These are phyloP conservation scores for Heteromormyrus szaboi DNA, from an alignment of 2,797 vertebrate species.

Conservation along the genomic window DNA sequence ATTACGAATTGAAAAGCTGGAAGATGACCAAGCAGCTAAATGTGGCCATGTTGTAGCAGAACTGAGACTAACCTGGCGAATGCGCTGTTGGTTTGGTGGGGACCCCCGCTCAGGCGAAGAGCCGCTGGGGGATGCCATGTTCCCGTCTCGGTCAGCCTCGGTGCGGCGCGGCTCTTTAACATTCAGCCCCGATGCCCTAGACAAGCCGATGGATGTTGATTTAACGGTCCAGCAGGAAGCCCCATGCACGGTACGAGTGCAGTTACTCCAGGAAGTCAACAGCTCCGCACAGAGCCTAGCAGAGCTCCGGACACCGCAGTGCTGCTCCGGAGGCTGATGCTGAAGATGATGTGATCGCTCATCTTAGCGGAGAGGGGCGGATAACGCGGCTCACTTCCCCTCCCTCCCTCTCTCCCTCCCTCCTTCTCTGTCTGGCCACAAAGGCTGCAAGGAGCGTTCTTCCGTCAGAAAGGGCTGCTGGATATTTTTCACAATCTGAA, in stretches of 20 bases:
- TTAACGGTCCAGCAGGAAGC: background rate
- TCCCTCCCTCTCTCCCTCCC: background rate
- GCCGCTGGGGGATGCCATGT: slow-evolving; percentile 78
- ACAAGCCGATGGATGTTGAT: slow-evolving; percentile 30
- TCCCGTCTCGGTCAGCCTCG: slow-evolving; percentile 58
- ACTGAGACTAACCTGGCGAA: slow-evolving; percentile 78
- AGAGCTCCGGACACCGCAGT: background rate
- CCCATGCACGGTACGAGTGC: background rate
- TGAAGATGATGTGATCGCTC: background rate
- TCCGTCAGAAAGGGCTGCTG: background rate
- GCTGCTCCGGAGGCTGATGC: background rate
- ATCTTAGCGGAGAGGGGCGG: background rate
- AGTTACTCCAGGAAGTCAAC: background rate
- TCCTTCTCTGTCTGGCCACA: background rate
- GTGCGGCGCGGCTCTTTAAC: slow-evolving; percentile 57
- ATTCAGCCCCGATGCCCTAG: slow-evolving; percentile 44
- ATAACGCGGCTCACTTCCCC: background rate
- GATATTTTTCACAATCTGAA: background rate
- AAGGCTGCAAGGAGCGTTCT: background rate
- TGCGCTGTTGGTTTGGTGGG: slow-evolving; percentile 68
- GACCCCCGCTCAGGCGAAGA: slow-evolving; percentile 68
- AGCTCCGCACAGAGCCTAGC: background rate
- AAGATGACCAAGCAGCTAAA: background rate
- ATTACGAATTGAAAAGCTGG: too few relatives aligned
- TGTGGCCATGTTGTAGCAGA: background rate